Evolutionary conservation across 2,797 vertebrate genomes (phyloP).

Genomic region (Rhinella marina): DNA sequence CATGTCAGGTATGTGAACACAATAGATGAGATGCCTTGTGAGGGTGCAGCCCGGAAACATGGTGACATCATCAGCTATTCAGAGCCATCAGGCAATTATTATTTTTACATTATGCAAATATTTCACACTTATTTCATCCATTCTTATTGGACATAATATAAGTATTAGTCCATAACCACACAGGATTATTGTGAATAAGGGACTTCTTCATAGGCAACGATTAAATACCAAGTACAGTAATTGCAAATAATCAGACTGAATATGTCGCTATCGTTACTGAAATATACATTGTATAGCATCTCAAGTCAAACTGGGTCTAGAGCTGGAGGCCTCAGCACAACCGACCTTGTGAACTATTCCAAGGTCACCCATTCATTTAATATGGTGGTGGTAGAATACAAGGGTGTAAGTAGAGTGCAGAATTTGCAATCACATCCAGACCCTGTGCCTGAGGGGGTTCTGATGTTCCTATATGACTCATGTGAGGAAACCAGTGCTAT

Average conservation of each 20-base stretch:
- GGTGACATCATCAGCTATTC: neutral
- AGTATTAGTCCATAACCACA: neutral
- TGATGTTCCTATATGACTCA: no score
- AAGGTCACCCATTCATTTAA: no score
- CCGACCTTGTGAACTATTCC: no score
- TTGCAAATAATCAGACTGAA: neutral
- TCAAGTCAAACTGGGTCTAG: no score
- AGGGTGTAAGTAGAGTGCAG: no score
- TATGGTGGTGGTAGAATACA: no score
- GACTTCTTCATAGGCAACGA: no score
- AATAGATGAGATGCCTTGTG: neutral
- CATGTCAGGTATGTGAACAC: slow-evolving; percentile 8
- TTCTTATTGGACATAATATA: neutral
- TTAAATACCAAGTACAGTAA: neutral
- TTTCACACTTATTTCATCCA: neutral
- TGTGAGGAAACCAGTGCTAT: no score
- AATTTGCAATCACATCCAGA: no score
- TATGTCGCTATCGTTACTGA: neutral
- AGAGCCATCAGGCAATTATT: neutral
- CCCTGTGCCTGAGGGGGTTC: no score
- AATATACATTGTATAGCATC: no score
- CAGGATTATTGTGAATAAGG: neutral
- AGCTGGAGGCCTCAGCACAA: no score
- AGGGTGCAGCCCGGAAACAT: slow-evolving; percentile 23
- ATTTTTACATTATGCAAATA: neutral